phyloP scores from a whole-genome alignment of 2,888 invertebrate genomes.

The Odontocolon sp. region DNA sequence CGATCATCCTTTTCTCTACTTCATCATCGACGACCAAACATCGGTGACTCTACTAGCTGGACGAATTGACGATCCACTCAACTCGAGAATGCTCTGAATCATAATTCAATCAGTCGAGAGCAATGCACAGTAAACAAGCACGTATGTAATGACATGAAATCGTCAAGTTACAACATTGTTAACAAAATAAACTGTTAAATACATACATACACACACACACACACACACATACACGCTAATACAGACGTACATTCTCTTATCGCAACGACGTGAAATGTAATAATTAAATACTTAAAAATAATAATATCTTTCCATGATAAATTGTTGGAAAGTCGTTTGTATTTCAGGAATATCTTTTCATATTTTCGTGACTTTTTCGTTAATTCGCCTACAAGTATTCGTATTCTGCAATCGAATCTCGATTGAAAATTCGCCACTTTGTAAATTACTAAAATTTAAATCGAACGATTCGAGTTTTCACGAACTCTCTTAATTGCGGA shows the following conservation, averaged over 20 bases:
- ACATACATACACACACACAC: not conserved
- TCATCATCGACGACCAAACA: conserved; percentile 91
- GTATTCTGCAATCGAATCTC: no score
- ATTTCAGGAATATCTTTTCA: conserved; percentile 32
- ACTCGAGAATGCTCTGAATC: conserved; percentile 88
- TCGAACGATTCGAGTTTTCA: no score
- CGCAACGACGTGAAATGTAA: conserved; percentile 74
- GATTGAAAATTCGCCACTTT: no score
- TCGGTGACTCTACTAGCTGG: conserved; percentile 91
- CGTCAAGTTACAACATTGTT: conserved; percentile 15
- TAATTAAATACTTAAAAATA: conserved; percentile 76
- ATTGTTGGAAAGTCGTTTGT: conserved; percentile 7
- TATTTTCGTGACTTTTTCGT: conserved; percentile 50
- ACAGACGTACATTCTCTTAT: conserved; percentile 26
- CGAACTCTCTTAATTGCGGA: no score
- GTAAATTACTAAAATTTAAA: no score
- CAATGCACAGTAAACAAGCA: not conserved
- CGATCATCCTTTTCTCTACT: conserved; percentile 92
- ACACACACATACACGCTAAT: not conserved
- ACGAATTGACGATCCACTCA: conserved; percentile 91
- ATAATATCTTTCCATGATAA: conserved; percentile 57
- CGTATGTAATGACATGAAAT: not conserved
- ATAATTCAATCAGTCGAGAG: conserved; percentile 75
- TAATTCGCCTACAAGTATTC: no score
- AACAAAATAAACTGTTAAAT: conserved; percentile 47